These are phyloP conservation scores for Ophioderma brevispina DNA, from an alignment of 35 echinoderm and acorn worm species.

Conservation along the genomic window DNA sequence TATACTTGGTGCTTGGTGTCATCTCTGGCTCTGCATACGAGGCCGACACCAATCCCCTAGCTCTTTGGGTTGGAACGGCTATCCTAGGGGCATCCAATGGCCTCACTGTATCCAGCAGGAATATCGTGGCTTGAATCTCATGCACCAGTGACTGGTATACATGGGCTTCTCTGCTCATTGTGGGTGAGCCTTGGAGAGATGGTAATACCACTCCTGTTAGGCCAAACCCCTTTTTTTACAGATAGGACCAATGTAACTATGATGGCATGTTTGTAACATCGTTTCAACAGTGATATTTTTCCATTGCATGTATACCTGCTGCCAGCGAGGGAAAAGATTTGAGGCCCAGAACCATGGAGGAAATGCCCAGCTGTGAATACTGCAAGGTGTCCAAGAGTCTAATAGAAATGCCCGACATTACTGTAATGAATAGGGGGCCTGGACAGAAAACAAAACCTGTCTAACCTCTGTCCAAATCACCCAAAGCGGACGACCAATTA, in stretches of 20 bases:
- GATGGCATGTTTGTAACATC: too few relatives aligned
- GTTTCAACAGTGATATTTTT: too few relatives aligned
- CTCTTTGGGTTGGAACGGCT: conserved; percentile 70
- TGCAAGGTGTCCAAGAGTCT: too few relatives aligned
- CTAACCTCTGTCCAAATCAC: too few relatives aligned
- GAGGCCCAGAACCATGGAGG: too few relatives aligned
- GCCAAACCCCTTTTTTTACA: neutral
- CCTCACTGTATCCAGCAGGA: conserved; percentile 84
- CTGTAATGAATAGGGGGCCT: too few relatives aligned
- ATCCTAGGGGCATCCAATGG: conserved; percentile 72
- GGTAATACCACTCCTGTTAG: conserved; percentile 62
- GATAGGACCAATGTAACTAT: conserved; percentile 10
- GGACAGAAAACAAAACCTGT: too few relatives aligned
- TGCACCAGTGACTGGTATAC: conserved; percentile 66
- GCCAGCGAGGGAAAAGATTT: too few relatives aligned
- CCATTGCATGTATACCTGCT: too few relatives aligned
- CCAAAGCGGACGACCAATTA: too few relatives aligned
- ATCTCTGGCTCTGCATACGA: conserved; percentile 30
- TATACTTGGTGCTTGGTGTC: conserved; percentile 44
- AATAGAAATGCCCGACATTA: too few relatives aligned
- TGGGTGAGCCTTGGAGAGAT: conserved; percentile 89
- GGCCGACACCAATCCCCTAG: neutral
- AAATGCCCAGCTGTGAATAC: too few relatives aligned
- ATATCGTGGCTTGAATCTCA: conserved; percentile 86
- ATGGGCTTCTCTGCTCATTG: conserved; percentile 60